Evolutionary conservation across 2,797 vertebrate genomes (phyloP).

Genomic region (Anolis apletophallus): DNA sequence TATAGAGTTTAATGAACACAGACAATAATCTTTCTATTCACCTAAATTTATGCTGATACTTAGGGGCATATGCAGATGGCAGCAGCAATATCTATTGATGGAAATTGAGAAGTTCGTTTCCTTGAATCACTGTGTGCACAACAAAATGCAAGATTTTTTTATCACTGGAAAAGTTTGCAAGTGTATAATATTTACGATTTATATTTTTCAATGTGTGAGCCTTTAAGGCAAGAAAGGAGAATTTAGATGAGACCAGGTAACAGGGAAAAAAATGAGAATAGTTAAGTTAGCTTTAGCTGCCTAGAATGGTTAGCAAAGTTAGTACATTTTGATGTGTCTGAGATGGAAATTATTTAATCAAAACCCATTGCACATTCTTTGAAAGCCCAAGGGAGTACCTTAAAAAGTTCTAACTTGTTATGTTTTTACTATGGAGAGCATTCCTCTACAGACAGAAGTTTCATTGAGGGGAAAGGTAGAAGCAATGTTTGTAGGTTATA

Average conservation of each 20-base stretch:
- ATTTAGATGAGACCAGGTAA: slow-evolving; percentile 26
- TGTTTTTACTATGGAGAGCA: slow-evolving; percentile 36
- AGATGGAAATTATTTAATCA: slow-evolving; percentile 41
- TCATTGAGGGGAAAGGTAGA: slow-evolving; percentile 20
- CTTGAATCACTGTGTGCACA: not conserved
- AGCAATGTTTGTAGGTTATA: slow-evolving; percentile 20
- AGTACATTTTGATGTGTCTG: slow-evolving; percentile 31
- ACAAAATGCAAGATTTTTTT: not conserved
- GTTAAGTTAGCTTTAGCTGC: slow-evolving; percentile 37
- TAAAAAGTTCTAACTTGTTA: slow-evolving; percentile 47
- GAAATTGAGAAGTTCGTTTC: not conserved
- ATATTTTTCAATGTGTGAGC: slow-evolving; percentile 21
- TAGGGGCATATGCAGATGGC: not conserved
- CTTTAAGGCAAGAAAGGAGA: slow-evolving; percentile 13
- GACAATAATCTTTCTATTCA: not conserved
- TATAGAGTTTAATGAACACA: not conserved
- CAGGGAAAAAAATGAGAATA: slow-evolving; percentile 22
- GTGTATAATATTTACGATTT: slow-evolving; percentile 9
- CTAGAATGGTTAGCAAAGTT: slow-evolving; percentile 43
- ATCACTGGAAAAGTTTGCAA: not conserved
- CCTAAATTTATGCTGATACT: not conserved
- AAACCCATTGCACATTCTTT: slow-evolving; percentile 39
- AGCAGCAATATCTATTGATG: not conserved
- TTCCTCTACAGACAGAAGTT: slow-evolving; percentile 14
- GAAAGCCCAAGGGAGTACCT: slow-evolving; percentile 23